Conservation (phyloP, 2,888 invertebrate species). For the Apodemia mormo region DNA sequence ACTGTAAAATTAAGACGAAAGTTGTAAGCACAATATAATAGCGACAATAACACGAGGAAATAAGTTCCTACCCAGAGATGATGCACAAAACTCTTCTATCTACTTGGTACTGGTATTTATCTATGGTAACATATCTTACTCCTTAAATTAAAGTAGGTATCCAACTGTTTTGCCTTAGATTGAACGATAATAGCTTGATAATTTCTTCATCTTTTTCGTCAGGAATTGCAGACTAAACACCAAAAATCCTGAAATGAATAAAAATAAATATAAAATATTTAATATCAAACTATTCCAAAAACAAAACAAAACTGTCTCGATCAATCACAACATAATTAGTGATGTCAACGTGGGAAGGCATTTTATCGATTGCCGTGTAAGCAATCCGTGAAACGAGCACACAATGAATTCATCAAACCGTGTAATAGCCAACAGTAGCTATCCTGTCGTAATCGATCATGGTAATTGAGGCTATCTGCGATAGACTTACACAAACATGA, state of each 20-base stretch:
- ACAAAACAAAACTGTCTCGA: conserved; percentile 38
- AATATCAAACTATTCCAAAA: not conserved
- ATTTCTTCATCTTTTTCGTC: not conserved
- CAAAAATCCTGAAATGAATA: not conserved
- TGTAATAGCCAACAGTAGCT: conserved; percentile 53
- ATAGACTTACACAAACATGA: conserved; percentile 56
- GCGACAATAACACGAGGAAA: no score
- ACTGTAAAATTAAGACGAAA: no score
- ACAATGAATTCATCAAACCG: conserved; percentile 57
- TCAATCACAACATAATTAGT: conserved; percentile 61
- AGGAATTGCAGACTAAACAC: not conserved
- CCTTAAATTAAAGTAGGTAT: no score
- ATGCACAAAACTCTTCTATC: no score
- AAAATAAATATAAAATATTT: conserved; percentile 29
- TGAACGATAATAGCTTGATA: not conserved
- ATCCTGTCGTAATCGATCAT: conserved; percentile 68
- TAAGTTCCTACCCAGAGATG: no score
- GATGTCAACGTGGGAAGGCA: conserved; percentile 55
- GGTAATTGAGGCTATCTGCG: conserved; percentile 55
- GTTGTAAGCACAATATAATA: no score
- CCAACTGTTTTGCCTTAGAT: not conserved
- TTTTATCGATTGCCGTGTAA: conserved; percentile 59
- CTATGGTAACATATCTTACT: not conserved
- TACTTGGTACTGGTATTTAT: no score
- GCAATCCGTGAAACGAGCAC: conserved; percentile 41